A percentile compares a stretch with the other conserved stretches of the same genome.
Evolutionary conservation across 2,797 vertebrate species (phyloP).

Genomic region (Rhynchonycteris naso): DNA sequence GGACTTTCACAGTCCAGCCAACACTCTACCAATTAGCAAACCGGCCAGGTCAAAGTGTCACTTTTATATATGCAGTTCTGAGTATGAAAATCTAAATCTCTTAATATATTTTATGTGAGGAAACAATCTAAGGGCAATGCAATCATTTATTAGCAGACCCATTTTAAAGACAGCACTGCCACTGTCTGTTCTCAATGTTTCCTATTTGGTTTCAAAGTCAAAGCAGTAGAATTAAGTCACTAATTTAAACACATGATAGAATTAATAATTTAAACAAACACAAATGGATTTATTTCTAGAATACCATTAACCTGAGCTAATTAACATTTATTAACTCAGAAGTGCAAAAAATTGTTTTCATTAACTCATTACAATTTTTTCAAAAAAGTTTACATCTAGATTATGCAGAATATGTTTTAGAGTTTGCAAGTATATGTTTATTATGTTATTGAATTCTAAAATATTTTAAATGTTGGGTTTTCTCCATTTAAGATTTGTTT

Average conservation of each 20-base stretch:
- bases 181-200: slow-evolving; percentile 37
- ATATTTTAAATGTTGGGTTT: neutral
- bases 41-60: neutral
- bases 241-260: slow-evolving; percentile 25
- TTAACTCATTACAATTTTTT: neutral
- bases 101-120: neutral
- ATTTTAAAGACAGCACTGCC: slow-evolving; percentile 32
- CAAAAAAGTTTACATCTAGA: neutral
- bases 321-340: slow-evolving; percentile 14
- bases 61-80: neutral
- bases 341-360: neutral
- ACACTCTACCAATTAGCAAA: too few relatives aligned
- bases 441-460: neutral
- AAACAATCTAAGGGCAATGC: neutral
- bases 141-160: neutral
- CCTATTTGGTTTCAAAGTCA: slow-evolving; percentile 24
- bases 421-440: neutral
- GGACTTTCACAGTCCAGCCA: too few relatives aligned
- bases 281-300: slow-evolving; percentile 23
- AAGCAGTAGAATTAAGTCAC: neutral
- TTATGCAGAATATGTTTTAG: neutral
- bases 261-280: slow-evolving; percentile 42
- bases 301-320: neutral
- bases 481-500: neutral
- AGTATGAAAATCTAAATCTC: neutral